Conservation (phyloP, 2,113 vertebrate species). For the Emydura subglobosa region DNA sequence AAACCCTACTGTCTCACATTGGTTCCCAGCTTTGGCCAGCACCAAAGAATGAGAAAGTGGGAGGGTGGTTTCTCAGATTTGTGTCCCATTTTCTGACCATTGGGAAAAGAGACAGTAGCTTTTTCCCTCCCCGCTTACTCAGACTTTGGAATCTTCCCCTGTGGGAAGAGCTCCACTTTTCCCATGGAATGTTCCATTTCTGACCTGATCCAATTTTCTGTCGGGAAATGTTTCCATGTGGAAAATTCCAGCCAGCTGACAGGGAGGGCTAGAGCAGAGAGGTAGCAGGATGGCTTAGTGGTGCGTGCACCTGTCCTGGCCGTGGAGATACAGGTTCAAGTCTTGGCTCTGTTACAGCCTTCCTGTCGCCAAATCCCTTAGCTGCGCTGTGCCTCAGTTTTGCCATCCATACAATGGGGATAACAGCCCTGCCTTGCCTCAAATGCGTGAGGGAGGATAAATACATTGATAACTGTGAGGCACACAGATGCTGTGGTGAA, state of each 20-base stretch:
- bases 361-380: neutral
- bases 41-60: too few relatives aligned
- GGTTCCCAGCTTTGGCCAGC: too few relatives aligned
- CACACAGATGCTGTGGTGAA: too few relatives aligned
- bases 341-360: neutral
- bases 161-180: neutral
- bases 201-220: neutral
- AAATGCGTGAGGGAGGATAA: neutral
- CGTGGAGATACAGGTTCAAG: neutral
- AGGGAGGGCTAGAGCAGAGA: too few relatives aligned
- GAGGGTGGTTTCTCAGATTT: too few relatives aligned
- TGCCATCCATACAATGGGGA: neutral
- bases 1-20: too few relatives aligned
- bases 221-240: too few relatives aligned
- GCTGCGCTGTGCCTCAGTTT: neutral
- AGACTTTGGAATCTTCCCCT: neutral
- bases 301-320: too few relatives aligned
- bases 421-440: neutral
- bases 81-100: too few relatives aligned
- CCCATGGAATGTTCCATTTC: neutral
- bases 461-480: neutral
- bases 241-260: neutral
- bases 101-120: neutral
- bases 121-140: neutral
- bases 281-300: neutral